A percentile compares a stretch with the other conserved stretches of the same genome.
phyloP scores from a whole-genome alignment of 2,797 vertebrate species.

The Manis pentadactyla region DNA sequence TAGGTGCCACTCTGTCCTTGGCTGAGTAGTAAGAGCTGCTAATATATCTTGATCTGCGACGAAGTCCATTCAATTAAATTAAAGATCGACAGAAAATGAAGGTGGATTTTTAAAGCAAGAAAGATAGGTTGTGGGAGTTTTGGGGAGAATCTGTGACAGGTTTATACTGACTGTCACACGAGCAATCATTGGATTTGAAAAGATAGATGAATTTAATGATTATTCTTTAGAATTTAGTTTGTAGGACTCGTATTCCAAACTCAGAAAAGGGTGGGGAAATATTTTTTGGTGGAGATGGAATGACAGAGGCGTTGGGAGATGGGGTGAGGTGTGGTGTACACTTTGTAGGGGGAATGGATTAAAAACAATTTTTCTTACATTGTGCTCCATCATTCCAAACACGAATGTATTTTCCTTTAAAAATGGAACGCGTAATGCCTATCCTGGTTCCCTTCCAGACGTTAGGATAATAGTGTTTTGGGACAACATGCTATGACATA shows the following conservation, averaged over 20 bases:
- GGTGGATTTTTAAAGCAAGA: neutral
- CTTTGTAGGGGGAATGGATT: neutral
- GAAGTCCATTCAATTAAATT: neutral
- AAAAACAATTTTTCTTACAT: neutral
- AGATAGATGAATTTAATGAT: neutral
- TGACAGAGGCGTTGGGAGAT: neutral
- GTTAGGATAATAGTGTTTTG: neutral
- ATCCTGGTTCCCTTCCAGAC: neutral
- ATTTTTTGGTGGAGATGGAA: neutral
- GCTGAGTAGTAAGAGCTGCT: neutral
- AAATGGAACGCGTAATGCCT: neutral
- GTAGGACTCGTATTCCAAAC: neutral
- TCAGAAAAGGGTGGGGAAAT: neutral
- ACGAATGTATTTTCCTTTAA: constrained; percentile 37
- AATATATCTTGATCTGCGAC: neutral
- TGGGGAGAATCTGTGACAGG: neutral
- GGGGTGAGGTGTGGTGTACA: neutral
- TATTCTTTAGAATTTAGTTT: neutral
- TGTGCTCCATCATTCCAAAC: neutral
- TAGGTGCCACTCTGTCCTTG: neutral
- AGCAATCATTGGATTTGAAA: neutral
- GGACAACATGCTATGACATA: neutral
- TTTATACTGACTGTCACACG: neutral
- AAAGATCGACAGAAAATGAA: constrained; percentile 19
- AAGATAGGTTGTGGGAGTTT: neutral